Evolutionary conservation across 2,797 vertebrate genomes (phyloP).

Genomic region (Triplophysa bombifrons): DNA sequence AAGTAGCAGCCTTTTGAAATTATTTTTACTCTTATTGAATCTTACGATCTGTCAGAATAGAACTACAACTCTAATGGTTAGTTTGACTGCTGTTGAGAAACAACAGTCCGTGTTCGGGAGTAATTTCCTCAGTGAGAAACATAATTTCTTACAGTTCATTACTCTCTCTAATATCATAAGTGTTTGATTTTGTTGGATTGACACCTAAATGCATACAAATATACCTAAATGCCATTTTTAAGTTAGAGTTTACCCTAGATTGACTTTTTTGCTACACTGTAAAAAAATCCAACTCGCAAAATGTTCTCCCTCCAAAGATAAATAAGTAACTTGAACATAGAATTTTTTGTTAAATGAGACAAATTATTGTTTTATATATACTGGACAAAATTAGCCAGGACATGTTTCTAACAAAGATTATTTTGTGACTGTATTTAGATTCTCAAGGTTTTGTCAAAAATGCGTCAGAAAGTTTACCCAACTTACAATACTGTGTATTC

Average conservation of each 20-base stretch:
- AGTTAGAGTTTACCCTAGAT: neutral
- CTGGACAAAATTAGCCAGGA: no score
- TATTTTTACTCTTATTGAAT: conserved; percentile 14
- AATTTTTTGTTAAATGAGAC: no score
- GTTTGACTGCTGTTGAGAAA: conserved; percentile 39
- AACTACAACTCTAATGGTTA: conserved; percentile 4
- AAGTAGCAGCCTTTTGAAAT: conserved; percentile 9
- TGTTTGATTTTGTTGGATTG: conserved; percentile 4
- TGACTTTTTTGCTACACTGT: neutral
- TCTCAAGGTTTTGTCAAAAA: no score
- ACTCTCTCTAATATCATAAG: neutral
- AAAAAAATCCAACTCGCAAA: no score
- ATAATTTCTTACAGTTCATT: neutral
- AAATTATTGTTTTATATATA: no score
- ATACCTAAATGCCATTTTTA: conserved; percentile 3
- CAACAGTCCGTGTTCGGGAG: neutral
- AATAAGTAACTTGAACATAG: no score
- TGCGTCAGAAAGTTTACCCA: no score
- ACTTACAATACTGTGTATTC: no score
- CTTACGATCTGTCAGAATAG: neutral
- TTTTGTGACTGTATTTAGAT: no score
- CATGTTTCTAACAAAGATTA: no score
- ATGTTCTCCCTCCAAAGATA: no score
- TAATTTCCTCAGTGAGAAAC: neutral
- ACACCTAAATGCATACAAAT: neutral